Conservation (phyloP, 2,113 vertebrate species). For the Carassius carassius region DNA sequence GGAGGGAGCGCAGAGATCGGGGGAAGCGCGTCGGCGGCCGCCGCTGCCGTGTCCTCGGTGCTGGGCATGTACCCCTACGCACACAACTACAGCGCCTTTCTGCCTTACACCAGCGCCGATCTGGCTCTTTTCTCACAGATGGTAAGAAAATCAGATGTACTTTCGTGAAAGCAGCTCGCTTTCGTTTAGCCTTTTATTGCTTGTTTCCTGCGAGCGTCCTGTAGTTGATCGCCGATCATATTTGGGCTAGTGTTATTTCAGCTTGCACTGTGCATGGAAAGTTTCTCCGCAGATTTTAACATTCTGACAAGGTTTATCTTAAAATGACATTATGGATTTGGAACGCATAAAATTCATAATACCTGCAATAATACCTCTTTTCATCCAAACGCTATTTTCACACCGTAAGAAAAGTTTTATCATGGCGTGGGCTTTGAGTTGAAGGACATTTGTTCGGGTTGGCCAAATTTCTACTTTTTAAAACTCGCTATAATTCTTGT, state of each 20-base stretch:
- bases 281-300: background rate
- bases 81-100: constrained; percentile 93
- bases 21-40: constrained; percentile 82
- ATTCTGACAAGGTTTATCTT: background rate
- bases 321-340: background rate
- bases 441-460: background rate
- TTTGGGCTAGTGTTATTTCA: background rate
- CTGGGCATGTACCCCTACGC: constrained; percentile 95
- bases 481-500: background rate
- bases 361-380: background rate
- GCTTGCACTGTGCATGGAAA: constrained; percentile 11
- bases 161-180: background rate
- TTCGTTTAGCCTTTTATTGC: background rate
- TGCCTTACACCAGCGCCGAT: constrained; percentile 93
- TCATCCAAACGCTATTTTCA: background rate
- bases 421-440: background rate
- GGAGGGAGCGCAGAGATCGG: constrained; percentile 84
- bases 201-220: background rate
- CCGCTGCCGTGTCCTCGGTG: constrained; percentile 86
- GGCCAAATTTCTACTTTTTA: background rate
- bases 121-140: constrained; percentile 96
- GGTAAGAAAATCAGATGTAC: constrained; percentile 77
- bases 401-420: background rate
- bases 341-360: background rate
- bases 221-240: background rate